Conservation (phyloP, 2,113 vertebrate species). For the Rhabdornis inornatus region DNA sequence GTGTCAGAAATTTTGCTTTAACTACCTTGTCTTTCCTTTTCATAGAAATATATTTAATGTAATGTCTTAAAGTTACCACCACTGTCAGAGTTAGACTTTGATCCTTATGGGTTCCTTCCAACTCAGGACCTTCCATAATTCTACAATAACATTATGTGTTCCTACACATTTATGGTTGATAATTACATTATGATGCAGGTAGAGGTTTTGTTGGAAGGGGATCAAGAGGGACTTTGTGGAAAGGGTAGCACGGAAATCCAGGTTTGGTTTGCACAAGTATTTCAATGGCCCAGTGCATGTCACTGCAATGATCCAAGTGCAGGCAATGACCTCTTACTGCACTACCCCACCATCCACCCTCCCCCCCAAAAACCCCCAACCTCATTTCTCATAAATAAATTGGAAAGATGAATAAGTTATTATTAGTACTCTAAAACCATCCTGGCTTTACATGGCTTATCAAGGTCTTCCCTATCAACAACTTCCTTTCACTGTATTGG, state of each 20-base stretch:
- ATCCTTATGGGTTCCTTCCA: not conserved
- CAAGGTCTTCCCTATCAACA: not conserved
- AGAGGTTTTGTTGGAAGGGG: not conserved
- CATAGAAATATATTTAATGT: not conserved
- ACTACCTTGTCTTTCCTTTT: not conserved
- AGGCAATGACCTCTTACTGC: not conserved
- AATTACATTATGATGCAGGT: not conserved
- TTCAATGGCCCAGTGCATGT: not conserved
- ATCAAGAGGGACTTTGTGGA: not conserved
- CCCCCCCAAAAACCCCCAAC: rapidly evolving
- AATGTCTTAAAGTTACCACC: not conserved
- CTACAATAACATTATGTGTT: not conserved
- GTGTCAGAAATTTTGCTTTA: not conserved
- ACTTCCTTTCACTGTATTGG: not conserved
- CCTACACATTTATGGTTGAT: not conserved
- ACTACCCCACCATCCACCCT: too few species aligned
- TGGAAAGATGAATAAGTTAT: not conserved
- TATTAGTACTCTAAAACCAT: not conserved
- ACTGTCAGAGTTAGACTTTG: not conserved
- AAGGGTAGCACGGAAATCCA: not conserved
- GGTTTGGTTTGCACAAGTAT: not conserved
- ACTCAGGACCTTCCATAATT: not conserved
- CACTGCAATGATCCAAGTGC: not conserved
- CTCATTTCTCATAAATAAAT: not conserved
- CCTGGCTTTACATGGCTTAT: not conserved